Evolutionary conservation across 2,113 vertebrate species (phyloP).

Genomic region (Myodes glareolus): DNA sequence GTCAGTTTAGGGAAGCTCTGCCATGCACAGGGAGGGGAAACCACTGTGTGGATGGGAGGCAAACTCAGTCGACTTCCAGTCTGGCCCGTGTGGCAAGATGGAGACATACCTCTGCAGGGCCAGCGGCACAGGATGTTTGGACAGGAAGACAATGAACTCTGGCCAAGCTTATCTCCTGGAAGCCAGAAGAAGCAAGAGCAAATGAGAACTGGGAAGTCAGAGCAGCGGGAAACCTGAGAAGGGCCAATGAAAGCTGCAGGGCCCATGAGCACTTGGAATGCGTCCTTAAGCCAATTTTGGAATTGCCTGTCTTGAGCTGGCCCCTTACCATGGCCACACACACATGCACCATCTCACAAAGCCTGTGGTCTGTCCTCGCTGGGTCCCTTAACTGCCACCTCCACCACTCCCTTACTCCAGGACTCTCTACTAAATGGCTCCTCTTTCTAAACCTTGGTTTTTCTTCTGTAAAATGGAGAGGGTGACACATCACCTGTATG

Average conservation of each 20-base stretch:
- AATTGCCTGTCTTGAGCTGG: neutral
- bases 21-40: neutral
- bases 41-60: neutral
- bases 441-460: neutral
- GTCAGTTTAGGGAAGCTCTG: neutral
- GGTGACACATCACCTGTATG: accelerated
- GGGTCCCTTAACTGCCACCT: neutral
- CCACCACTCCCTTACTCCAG: neutral
- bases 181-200: conserved; percentile 54
- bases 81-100: neutral
- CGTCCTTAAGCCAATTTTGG: neutral
- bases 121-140: conserved; percentile 10
- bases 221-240: conserved; percentile 17
- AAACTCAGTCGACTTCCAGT: neutral
- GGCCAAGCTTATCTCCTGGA: conserved; percentile 42
- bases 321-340: neutral
- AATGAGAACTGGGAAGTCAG: conserved; percentile 15
- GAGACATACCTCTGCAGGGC: neutral
- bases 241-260: conserved; percentile 9
- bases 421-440: neutral
- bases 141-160: neutral
- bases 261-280: conserved; percentile 44
- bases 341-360: neutral
- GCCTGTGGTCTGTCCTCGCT: neutral
- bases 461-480: neutral